phyloP scores from a whole-genome alignment of 1,140 invertebrate genomes.

The Pentalonia nigronervosa region DNA sequence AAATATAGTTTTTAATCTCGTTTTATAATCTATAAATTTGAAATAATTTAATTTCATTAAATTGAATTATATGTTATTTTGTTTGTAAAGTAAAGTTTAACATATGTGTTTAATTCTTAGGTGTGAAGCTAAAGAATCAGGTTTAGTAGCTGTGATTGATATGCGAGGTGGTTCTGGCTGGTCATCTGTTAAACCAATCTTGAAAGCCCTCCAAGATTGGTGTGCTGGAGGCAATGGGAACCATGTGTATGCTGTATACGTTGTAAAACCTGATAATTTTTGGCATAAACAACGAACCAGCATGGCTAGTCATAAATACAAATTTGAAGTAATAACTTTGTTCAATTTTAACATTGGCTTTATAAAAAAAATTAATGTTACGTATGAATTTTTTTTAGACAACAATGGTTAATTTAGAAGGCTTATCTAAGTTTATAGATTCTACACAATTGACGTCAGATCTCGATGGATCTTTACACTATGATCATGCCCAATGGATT shows the following conservation, averaged over 20 bases:
- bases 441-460: slow-evolving; percentile 89
- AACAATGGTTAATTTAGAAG: slow-evolving; percentile 93
- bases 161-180: slow-evolving; percentile 90
- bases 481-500: slow-evolving; percentile 97
- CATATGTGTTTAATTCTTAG: slow-evolving; percentile 68
- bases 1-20: not conserved
- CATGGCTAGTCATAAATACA: slow-evolving; percentile 96
- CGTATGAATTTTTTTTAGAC: slow-evolving; percentile 74
- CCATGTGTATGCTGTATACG: slow-evolving; percentile 88
- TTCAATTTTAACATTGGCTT: not conserved
- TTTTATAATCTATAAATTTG: not conserved
- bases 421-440: slow-evolving; percentile 90
- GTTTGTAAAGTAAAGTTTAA: not conserved
- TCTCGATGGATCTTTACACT: slow-evolving; percentile 90
- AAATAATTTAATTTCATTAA: not conserved
- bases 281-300: slow-evolving; percentile 99
- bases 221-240: slow-evolving; percentile 57
- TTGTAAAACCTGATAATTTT: slow-evolving; percentile 98
- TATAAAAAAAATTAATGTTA: not conserved
- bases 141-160: slow-evolving; percentile 94
- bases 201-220: slow-evolving; percentile 92
- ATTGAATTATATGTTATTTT: not conserved
- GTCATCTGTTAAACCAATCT: slow-evolving; percentile 94
- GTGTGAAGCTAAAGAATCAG: slow-evolving; percentile 85
- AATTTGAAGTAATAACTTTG: slow-evolving; percentile 83